Evolutionary conservation across 2,797 vertebrate genomes (phyloP).

Genomic region (Darevskia mixta): DNA sequence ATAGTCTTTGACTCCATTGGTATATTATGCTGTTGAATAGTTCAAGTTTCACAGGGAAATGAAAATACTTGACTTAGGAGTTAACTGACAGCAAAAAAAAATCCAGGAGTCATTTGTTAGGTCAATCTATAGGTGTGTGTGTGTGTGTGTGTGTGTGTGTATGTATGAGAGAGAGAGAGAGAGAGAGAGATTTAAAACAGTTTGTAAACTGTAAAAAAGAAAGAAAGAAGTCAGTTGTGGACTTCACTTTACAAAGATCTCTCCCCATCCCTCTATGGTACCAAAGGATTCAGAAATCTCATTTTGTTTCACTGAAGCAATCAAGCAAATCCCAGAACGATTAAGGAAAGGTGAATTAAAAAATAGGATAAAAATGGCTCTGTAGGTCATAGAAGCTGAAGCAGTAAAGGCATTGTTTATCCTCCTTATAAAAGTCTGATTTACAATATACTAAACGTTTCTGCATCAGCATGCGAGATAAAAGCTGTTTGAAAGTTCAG

Average conservation of each 20-base stretch:
- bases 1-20: conserved; percentile 30
- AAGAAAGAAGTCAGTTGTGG: conserved; percentile 31
- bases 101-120: conserved; percentile 56
- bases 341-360: not conserved
- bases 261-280: not conserved
- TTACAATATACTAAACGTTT: not conserved
- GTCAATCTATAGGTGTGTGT: conserved; percentile 34
- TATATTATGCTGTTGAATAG: conserved; percentile 48
- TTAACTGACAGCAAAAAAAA: conserved; percentile 45
- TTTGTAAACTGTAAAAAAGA: conserved; percentile 8
- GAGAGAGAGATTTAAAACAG: conserved; percentile 34
- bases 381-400: conserved; percentile 1
- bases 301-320: conserved; percentile 2
- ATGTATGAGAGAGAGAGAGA: too few relatives aligned
- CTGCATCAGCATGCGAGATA: not conserved
- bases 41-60: conserved; percentile 51
- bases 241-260: not conserved
- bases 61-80: conserved; percentile 57
- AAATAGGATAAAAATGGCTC: conserved; percentile 12
- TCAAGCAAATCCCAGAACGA: conserved; percentile 7
- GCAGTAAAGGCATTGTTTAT: not conserved
- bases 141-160: too few relatives aligned
- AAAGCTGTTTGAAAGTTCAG: not conserved
- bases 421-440: conserved; percentile 16
- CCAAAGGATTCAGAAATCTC: not conserved